Evolutionary conservation across 2,888 invertebrate genomes (phyloP), one percentile per base, ranked within the genome.

Genomic region (Clivina fossor): DNA sequence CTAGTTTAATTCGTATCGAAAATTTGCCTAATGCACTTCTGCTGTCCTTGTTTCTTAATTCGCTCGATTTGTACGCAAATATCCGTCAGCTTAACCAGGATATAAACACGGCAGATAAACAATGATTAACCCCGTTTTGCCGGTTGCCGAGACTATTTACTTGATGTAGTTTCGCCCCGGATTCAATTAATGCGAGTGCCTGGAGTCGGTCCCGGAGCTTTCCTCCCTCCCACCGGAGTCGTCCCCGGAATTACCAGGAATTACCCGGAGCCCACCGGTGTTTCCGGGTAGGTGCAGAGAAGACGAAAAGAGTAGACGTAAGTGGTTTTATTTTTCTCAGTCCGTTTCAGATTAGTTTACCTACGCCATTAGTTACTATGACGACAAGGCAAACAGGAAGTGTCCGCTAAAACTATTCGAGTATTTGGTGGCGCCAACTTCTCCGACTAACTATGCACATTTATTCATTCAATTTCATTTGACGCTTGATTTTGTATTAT

Each of bases 161-260:
- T 26, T 28, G 43, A 43, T 43, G 43, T 43, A 43, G 32, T 32
- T 30, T 46, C 33, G 7, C 16, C 47, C 13, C 20, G 33, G 47
- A 47, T 47, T 47, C 47, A 47, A 47, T 47, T 47, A 47, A 47
- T 47, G 47, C 47, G 33, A 47, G 47, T 47, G n/a, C n/a, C n/a
- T n/a, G n/a, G n/a, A n/a, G n/a, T n/a, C n/a, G n/a, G n/a, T n/a
- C n/a, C n/a, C n/a, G n/a, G n/a, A n/a, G n/a, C n/a, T n/a, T n/a
- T n/a, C n/a, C n/a, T n/a, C n/a, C n/a, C n/a, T n/a, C n/a, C n/a
- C n/a, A n/a, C n/a, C n/a, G n/a, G n/a, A n/a, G n/a, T n/a, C n/a
- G n/a, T n/a, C n/a, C n/a, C n/a, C n/a, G n/a, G n/a, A n/a, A n/a
- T n/a, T n/a, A n/a, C n/a, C n/a, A n/a, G n/a, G n/a, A n/a, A n/a